Evolutionary conservation across 2,888 invertebrate species (phyloP), one percentile per base, ranked within the genome.

Genomic region (Prostheceraeus crozeri): DNA sequence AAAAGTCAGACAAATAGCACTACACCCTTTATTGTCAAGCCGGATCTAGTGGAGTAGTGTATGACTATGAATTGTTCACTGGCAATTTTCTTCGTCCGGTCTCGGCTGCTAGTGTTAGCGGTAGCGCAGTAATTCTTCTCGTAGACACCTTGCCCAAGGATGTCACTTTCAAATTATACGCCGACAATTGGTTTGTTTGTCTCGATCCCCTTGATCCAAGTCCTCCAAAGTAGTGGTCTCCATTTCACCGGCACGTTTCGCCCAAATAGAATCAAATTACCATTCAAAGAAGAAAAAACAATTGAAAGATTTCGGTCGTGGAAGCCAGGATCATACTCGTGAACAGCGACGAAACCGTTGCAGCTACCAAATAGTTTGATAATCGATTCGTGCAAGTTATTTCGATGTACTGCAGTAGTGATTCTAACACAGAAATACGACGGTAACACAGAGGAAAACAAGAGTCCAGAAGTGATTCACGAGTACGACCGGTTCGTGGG

Each of bases 1-100:
- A 53, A 28, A 63, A 63, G 36, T 59, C 54, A 16, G 40, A 63
- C 45, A 60, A 56, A 36, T 63, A 62, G 63, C 51, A 57, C 1
- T 63, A 40, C 36, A 63, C 62, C 45, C 35, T 62, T 30, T 63
- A 57, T 21, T 31, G 40, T 23, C 14, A 53, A 25, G 35, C 36
- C 11, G 53, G 55, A 35, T 31, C 48, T 14, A 48, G 58, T 45
- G 63, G 63, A 33, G 35, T 62, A 23, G 35, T 61, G 16, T 35
- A 62, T 57, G 61, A 62, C 46, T 62, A 62, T 62, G 56, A 57
- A 35, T 23, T 62, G 11, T 62, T 57, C 31, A 35, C 28, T 25
- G 57, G 62, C n/a, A n/a, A n/a, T n/a, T n/a, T n/a, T n/a, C n/a
- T n/a, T n/a, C n/a, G n/a, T n/a, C n/a, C n/a, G n/a, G n/a, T n/a